phyloP scores from a whole-genome alignment of 2,797 vertebrate genomes.

The Tolypeutes matacus region DNA sequence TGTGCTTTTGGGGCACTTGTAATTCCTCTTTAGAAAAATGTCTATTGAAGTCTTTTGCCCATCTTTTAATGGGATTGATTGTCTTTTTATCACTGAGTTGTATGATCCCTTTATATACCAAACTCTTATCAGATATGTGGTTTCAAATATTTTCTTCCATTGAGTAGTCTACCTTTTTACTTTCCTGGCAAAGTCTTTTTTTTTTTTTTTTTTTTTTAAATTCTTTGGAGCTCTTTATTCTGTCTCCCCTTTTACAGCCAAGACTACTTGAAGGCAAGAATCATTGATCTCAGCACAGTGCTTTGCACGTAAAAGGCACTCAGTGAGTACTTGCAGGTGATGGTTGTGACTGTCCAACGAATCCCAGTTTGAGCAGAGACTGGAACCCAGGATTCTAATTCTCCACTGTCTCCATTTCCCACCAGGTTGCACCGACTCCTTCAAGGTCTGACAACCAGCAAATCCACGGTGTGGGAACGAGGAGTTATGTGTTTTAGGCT shows the following conservation, averaged over 20 bases:
- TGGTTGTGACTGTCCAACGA: background rate
- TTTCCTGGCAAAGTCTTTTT: too few species aligned
- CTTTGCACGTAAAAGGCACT: background rate
- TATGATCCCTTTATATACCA: too few species aligned
- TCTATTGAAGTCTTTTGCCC: too few species aligned
- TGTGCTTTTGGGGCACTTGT: too few species aligned
- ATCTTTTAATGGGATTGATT: too few species aligned
- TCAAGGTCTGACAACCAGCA: background rate
- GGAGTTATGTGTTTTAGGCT: background rate
- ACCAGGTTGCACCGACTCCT: background rate
- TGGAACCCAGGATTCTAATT: background rate
- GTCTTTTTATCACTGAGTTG: too few species aligned
- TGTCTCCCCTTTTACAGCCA: constrained; percentile 33
- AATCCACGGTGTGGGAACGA: background rate
- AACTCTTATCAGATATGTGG: too few species aligned
- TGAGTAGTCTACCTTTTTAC: too few species aligned
- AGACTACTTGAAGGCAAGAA: background rate
- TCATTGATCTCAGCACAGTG: background rate
- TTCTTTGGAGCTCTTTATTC: constrained; percentile 16
- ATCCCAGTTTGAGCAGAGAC: background rate
- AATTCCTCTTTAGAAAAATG: too few species aligned
- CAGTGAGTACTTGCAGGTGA: background rate
- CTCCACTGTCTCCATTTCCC: background rate
- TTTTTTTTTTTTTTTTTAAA: too few species aligned
- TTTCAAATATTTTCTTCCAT: too few species aligned